Evolutionary conservation across 2,113 vertebrate species (phyloP).

Genomic region (Dermatemys mawii): DNA sequence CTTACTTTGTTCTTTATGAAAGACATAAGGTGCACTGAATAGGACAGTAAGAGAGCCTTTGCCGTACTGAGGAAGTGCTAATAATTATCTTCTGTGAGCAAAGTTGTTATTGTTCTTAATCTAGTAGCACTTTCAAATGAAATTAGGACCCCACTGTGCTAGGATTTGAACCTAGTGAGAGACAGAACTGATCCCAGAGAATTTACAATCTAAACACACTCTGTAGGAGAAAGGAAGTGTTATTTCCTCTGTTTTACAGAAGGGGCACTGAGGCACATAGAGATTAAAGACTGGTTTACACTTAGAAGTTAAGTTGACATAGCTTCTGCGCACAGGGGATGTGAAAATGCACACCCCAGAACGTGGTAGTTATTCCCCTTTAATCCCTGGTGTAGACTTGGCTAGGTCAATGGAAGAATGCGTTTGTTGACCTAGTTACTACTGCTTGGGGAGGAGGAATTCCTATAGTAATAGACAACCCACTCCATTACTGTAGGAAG

Average conservation of each 20-base stretch:
- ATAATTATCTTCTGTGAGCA: neutral
- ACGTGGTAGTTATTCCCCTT: no score
- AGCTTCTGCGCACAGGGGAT: neutral
- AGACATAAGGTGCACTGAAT: neutral
- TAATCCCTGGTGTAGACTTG: no score
- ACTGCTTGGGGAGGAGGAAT: no score
- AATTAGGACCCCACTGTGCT: neutral
- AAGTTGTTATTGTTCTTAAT: neutral
- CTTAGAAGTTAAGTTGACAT: neutral
- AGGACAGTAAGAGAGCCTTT: neutral
- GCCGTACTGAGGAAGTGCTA: neutral
- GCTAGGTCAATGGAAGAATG: no score
- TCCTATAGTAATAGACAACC: no score
- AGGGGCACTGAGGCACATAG: neutral
- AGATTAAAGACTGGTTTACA: neutral
- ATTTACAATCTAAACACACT: neutral
- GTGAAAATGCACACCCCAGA: no score
- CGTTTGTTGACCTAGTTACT: no score
- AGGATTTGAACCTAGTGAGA: neutral
- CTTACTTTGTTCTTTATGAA: neutral
- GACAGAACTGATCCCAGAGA: neutral
- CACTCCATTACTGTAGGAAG: no score
- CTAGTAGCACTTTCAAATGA: neutral
- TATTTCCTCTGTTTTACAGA: neutral
- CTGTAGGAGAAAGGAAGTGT: neutral